Conservation (phyloP, 2,113 vertebrate species). For the Callospermophilus lateralis region DNA sequence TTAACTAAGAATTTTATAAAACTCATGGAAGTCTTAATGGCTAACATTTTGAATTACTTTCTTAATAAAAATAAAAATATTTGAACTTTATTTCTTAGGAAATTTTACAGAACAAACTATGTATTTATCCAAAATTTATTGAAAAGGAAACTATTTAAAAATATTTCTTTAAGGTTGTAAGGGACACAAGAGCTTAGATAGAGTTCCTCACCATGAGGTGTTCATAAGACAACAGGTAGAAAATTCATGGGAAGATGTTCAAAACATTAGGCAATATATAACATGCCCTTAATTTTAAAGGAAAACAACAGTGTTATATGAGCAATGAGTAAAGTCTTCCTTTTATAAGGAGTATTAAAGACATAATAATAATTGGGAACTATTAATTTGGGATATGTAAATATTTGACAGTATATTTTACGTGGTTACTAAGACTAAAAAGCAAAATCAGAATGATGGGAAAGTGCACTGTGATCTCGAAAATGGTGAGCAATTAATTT, state of each 20-base stretch:
- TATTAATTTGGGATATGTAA: not conserved
- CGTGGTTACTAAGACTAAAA: not conserved
- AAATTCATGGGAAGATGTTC: not conserved
- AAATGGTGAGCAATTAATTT: slow-evolving; percentile 23
- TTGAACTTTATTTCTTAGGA: not conserved
- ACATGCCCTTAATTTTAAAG: not conserved
- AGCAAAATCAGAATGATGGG: not conserved
- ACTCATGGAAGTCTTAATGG: not conserved
- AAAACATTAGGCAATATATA: not conserved
- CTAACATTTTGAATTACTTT: not conserved
- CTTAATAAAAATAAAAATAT: slow-evolving; percentile 11
- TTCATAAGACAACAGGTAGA: not conserved
- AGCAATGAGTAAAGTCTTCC: not conserved
- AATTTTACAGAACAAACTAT: not conserved
- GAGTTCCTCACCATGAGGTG: not conserved
- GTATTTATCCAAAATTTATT: not conserved
- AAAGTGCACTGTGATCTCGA: not conserved
- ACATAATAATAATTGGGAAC: not conserved
- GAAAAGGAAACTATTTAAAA: slow-evolving; percentile 29
- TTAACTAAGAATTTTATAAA: slow-evolving; percentile 33
- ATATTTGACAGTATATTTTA: not conserved
- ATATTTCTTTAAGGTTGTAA: not conserved
- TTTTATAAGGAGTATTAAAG: not conserved
- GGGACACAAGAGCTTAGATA: not conserved
- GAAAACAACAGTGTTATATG: not conserved